These are phyloP conservation scores for Crossaster papposus DNA, from an alignment of 53 echinoderm and acorn worm genomes.

Conservation along the genomic window DNA sequence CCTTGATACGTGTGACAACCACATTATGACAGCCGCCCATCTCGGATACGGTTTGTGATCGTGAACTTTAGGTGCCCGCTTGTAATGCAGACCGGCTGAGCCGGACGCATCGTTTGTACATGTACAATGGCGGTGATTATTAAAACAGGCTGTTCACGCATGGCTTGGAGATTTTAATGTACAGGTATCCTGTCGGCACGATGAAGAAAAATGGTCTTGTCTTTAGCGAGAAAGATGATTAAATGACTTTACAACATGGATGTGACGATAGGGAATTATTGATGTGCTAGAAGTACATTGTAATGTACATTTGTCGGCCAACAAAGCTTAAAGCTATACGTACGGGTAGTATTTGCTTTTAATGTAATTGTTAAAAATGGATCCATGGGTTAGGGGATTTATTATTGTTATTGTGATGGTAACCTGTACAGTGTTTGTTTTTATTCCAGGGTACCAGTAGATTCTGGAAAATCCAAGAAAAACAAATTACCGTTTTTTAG, in stretches of 20 bases:
- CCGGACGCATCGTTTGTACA: not conserved
- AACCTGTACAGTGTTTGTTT: too few relatives aligned
- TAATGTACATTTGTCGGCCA: too few relatives aligned
- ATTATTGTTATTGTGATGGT: too few relatives aligned
- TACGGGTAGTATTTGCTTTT: too few relatives aligned
- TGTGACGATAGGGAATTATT: not conserved
- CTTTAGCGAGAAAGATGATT: not conserved
- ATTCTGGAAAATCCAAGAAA: too few relatives aligned
- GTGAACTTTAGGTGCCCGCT: not conserved
- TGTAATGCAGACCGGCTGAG: not conserved
- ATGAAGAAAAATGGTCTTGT: too few relatives aligned
- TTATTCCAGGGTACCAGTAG: too few relatives aligned
- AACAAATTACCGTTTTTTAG: too few relatives aligned
- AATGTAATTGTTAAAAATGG: too few relatives aligned
- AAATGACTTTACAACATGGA: not conserved
- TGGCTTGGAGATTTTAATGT: slow-evolving; percentile 11
- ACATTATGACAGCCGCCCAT: not conserved
- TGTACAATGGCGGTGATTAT: not conserved
- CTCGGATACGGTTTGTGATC: not conserved
- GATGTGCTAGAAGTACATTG: not conserved
- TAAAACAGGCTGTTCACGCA: slow-evolving; percentile 8
- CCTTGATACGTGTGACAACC: slow-evolving; percentile 10
- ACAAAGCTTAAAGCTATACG: too few relatives aligned
- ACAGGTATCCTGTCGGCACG: not conserved
- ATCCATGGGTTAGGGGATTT: too few relatives aligned